phyloP scores from a whole-genome alignment of 2,113 vertebrate species.

The Varanus komodoensis region DNA sequence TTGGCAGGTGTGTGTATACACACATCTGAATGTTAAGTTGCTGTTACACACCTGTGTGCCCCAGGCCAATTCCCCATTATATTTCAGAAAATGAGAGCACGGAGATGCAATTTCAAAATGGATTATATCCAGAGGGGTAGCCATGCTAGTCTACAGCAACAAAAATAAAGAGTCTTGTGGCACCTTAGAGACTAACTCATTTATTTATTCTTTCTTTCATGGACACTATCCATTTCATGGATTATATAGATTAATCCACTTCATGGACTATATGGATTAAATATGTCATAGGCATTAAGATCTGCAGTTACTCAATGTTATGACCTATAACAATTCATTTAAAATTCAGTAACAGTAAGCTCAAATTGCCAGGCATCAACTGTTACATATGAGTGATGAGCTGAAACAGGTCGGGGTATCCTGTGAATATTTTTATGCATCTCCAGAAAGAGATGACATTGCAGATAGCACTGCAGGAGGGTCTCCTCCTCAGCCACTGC shows the following conservation, averaged over 20 bases:
- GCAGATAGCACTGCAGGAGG: background rate
- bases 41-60: conserved; percentile 6
- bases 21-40: background rate
- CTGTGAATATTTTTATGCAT: background rate
- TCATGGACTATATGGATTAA: background rate
- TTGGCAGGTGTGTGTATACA: background rate
- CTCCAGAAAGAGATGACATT: background rate
- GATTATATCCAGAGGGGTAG: background rate
- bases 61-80: background rate
- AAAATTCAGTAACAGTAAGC: background rate
- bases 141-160: too few species aligned
- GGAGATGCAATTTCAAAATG: background rate
- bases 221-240: too few species aligned
- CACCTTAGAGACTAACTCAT: too few species aligned
- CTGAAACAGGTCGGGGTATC: background rate
- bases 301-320: background rate
- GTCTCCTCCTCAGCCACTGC: background rate
- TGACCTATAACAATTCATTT: background rate
- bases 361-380: background rate
- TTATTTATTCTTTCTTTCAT: too few species aligned
- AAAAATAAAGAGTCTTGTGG: too few species aligned
- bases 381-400: background rate
- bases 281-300: background rate
- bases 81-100: background rate
- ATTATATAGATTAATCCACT: background rate